Conservation (phyloP, 2,797 vertebrate species). For the Furcifer pardalis region DNA sequence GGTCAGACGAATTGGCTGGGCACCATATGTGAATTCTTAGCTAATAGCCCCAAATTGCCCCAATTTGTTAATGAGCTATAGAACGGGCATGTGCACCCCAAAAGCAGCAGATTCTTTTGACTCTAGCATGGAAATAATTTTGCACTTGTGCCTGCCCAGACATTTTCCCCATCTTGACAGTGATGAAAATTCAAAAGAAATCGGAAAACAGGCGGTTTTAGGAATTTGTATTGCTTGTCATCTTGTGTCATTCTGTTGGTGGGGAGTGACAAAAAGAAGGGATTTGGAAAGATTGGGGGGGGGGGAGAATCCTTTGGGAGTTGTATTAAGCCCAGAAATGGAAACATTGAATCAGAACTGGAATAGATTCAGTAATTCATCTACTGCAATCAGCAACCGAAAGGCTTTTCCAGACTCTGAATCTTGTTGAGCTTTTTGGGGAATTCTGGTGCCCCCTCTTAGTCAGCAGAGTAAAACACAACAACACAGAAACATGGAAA, state of each 20-base stretch:
- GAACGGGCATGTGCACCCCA: constrained; percentile 66
- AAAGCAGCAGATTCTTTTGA: constrained; percentile 45
- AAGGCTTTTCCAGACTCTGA: too few relatives aligned
- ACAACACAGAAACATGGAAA: too few relatives aligned
- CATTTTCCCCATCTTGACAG: constrained; percentile 52
- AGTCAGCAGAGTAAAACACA: too few relatives aligned
- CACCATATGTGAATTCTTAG: constrained; percentile 87
- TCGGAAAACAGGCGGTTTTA: constrained; percentile 7
- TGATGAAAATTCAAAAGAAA: constrained; percentile 31
- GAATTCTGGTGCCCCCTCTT: too few relatives aligned
- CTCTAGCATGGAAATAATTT: constrained; percentile 73
- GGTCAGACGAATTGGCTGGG: constrained; percentile 75
- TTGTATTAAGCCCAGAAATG: not conserved
- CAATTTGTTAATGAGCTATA: constrained; percentile 86
- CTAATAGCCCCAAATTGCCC: constrained; percentile 90
- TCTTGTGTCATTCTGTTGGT: constrained; percentile 21
- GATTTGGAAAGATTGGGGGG: not conserved
- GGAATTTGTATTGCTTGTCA: not conserved
- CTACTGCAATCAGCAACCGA: not conserved
- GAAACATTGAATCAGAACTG: not conserved
- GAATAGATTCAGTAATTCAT: not conserved
- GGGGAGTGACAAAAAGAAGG: not conserved
- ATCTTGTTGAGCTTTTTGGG: too few relatives aligned
- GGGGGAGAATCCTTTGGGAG: not conserved
- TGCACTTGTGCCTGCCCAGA: constrained; percentile 54